Evolutionary conservation across 1,140 invertebrate genomes (phyloP).

Genomic region (Drosophila grimshawi): DNA sequence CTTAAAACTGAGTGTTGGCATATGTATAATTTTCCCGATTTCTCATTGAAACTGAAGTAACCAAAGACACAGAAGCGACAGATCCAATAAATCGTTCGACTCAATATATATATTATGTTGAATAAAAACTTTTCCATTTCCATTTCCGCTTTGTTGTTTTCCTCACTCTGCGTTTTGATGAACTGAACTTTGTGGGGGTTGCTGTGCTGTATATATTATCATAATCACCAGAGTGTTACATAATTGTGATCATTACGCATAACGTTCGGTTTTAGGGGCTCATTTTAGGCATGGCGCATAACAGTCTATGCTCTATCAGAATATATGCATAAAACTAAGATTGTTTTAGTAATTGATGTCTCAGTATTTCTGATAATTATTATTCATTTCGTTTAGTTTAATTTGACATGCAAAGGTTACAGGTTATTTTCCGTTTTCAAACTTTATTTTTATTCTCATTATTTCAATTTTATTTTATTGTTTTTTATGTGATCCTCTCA

Average conservation of each 20-base stretch:
- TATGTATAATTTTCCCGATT: neutral
- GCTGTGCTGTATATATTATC: no score
- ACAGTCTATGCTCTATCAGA: no score
- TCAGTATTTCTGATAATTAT: no score
- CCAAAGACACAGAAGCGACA: slow-evolving; percentile 4
- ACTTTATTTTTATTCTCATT: no score
- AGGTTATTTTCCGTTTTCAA: no score
- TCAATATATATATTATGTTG: neutral
- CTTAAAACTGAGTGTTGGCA: neutral
- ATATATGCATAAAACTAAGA: no score
- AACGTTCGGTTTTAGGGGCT: neutral
- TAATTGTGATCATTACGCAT: neutral
- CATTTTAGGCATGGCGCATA: no score
- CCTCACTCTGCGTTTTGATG: neutral
- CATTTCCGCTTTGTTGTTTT: neutral
- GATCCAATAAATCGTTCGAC: neutral
- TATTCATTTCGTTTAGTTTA: no score
- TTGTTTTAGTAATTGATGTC: no score
- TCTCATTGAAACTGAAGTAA: neutral
- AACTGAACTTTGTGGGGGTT: neutral
- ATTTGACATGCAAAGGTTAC: no score
- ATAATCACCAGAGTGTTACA: neutral
- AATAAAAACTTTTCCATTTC: neutral
- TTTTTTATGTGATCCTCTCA: no score
- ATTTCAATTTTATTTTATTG: no score